phyloP scores from a whole-genome alignment of 2,113 vertebrate genomes.

The Mobula hypostoma region DNA sequence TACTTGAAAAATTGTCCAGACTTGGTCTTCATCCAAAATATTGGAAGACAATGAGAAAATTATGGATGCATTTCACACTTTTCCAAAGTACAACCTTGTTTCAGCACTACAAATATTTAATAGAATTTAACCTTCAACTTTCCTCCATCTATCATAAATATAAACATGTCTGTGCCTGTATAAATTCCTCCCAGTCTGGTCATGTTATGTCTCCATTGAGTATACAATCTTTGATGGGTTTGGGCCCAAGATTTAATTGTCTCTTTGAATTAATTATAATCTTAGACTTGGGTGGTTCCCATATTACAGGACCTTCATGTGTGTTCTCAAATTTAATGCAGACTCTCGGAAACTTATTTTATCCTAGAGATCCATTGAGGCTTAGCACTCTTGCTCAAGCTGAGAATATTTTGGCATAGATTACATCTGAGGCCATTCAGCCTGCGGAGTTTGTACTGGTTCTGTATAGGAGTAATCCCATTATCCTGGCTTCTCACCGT shows the following conservation, averaged over 20 bases:
- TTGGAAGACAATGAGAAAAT: neutral
- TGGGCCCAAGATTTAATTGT: neutral
- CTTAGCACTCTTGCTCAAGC: neutral
- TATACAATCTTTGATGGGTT: neutral
- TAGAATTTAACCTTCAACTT: conserved; percentile 27
- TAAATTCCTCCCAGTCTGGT: neutral
- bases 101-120: neutral
- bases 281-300: neutral
- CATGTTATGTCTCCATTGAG: conserved; percentile 8
- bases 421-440: too few relatives aligned
- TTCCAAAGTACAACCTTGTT: neutral
- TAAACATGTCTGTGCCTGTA: conserved; percentile 11
- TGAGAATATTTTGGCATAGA: neutral
- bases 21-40: neutral
- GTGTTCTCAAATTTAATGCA: neutral
- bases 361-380: neutral
- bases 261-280: neutral
- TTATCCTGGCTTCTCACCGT: too few relatives aligned
- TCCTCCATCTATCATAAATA: neutral
- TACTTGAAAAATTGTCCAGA: neutral
- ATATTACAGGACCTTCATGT: neutral
- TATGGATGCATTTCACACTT: neutral
- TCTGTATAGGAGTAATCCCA: too few relatives aligned
- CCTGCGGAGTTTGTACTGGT: too few relatives aligned
- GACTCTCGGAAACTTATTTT: neutral